Percentiles rank a stretch among this genome's conserved stretches.
These are phyloP conservation scores for Conopomorpha cramerella DNA, from an alignment of 1,140 invertebrate species.

Conservation along the genomic window DNA sequence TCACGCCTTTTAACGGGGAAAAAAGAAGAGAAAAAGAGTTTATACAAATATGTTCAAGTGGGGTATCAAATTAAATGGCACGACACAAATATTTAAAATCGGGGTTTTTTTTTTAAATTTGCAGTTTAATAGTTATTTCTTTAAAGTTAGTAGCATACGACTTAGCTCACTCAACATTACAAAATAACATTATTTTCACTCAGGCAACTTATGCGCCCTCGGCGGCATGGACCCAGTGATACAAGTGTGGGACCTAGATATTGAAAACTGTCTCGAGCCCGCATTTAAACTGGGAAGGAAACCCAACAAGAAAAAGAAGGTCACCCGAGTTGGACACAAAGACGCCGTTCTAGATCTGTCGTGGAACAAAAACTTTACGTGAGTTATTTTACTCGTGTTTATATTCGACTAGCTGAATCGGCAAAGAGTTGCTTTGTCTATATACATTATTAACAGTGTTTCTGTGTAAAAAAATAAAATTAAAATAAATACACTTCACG, in stretches of 20 bases:
- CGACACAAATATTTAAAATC: too few relatives aligned
- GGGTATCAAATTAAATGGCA: too few relatives aligned
- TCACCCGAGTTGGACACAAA: slow-evolving; percentile 74
- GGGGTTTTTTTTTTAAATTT: too few relatives aligned
- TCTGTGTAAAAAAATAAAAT: not conserved
- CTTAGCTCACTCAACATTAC: too few relatives aligned
- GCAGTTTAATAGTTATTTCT: too few relatives aligned
- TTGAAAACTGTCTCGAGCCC: slow-evolving; percentile 88
- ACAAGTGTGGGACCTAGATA: slow-evolving; percentile 93
- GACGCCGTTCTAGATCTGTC: slow-evolving; percentile 90
- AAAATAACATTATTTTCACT: slow-evolving; percentile 1
- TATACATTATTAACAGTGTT: not conserved
- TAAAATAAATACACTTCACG: not conserved
- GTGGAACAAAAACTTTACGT: slow-evolving; percentile 81
- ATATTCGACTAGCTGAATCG: too few relatives aligned
- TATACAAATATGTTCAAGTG: too few relatives aligned
- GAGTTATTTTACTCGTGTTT: slow-evolving; percentile 7
- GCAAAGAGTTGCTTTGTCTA: too few relatives aligned
- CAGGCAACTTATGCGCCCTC: slow-evolving; percentile 87
- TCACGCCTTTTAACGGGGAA: too few relatives aligned
- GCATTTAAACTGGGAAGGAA: slow-evolving; percentile 79
- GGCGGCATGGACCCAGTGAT: slow-evolving; percentile 92
- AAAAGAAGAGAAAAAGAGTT: too few relatives aligned
- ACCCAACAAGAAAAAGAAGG: slow-evolving; percentile 74
- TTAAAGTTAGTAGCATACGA: too few relatives aligned